Conservation (phyloP, 2,888 invertebrate species). For the Luffia ferchaultella region DNA sequence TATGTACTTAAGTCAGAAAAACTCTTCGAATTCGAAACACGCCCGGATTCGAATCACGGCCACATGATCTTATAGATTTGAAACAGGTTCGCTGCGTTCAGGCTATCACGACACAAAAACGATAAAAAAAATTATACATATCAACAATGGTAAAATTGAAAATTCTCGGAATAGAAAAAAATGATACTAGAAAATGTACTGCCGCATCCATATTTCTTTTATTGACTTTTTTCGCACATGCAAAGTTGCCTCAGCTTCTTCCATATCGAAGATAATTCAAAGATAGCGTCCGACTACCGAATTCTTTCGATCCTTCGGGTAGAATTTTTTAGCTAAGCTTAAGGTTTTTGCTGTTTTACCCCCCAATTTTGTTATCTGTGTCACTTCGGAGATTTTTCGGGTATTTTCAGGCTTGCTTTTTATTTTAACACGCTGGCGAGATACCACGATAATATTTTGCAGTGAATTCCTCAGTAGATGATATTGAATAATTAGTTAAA, state of each 20-base stretch:
- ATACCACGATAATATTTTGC: too few species aligned
- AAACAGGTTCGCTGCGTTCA: too few species aligned
- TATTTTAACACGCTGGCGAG: not conserved
- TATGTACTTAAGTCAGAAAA: too few species aligned
- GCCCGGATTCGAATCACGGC: too few species aligned
- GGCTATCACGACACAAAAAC: too few species aligned
- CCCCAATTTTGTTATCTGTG: not conserved
- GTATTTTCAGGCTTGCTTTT: not conserved
- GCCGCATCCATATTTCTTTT: not conserved
- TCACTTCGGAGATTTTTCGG: not conserved
- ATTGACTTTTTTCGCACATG: too few species aligned
- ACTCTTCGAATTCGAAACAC: too few species aligned
- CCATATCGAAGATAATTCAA: not conserved
- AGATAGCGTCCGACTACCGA: not conserved
- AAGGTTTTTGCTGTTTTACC: not conserved
- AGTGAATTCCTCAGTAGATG: too few species aligned
- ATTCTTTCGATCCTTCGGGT: not conserved
- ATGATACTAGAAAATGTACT: not conserved
- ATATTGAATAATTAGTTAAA: too few species aligned
- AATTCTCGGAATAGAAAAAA: not conserved
- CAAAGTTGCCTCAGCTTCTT: not conserved
- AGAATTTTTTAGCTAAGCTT: not conserved
- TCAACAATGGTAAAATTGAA: not conserved
- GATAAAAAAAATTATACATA: not conserved
- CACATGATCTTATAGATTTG: too few species aligned